phyloP scores from a whole-genome alignment of 2,113 vertebrate genomes.

The Hyaena hyaena region DNA sequence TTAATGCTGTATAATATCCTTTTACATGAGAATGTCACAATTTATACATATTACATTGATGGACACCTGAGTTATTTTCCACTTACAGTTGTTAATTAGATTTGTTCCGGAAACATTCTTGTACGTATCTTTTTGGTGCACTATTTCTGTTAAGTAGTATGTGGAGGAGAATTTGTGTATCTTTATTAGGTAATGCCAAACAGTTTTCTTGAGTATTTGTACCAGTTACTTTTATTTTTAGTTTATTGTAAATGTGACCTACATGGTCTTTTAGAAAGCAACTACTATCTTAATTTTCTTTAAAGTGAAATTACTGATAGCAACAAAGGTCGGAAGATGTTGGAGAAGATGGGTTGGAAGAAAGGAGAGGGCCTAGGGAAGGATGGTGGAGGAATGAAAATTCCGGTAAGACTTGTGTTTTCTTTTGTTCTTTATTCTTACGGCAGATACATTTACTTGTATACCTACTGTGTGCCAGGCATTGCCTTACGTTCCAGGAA shows the following conservation, averaged over 20 bases:
- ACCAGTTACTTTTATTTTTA: slow-evolving; percentile 8
- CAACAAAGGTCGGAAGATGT: slow-evolving; percentile 97
- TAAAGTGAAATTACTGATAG: slow-evolving; percentile 95
- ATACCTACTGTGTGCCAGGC: not conserved
- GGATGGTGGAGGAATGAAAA: slow-evolving; percentile 93
- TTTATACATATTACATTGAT: not conserved
- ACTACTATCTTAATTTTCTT: slow-evolving; percentile 66
- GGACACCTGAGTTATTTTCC: not conserved
- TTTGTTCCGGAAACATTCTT: not conserved
- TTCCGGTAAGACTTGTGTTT: slow-evolving; percentile 89
- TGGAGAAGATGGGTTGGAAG: slow-evolving; percentile 99
- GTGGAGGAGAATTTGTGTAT: not conserved
- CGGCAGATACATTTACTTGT: not conserved
- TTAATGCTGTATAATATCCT: not conserved
- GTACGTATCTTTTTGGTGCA: not conserved
- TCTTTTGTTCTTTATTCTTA: not conserved
- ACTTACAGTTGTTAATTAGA: not conserved
- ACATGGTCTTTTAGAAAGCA: slow-evolving; percentile 27
- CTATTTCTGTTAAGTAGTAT: not conserved
- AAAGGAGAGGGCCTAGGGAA: slow-evolving; percentile 97
- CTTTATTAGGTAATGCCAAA: not conserved
- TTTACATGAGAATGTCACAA: not conserved
- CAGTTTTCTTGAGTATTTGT: not conserved
- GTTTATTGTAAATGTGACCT: slow-evolving; percentile 42
- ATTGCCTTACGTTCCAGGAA: not conserved